These are phyloP conservation scores for Mus minutoides DNA, from an alignment of 2,797 vertebrate species.

Conservation along the genomic window DNA sequence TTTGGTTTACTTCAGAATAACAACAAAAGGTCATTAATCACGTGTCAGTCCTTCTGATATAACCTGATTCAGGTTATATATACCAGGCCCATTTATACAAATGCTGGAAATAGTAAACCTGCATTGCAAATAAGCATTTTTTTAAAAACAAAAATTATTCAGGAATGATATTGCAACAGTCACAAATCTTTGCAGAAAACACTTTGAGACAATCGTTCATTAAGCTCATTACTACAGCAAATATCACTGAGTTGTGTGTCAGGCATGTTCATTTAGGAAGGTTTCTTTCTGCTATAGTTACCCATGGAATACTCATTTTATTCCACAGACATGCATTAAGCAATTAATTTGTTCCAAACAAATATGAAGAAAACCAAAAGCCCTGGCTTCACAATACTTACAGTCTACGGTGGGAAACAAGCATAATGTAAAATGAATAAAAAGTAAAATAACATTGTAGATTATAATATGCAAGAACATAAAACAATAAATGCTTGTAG, in stretches of 20 bases:
- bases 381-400: not conserved
- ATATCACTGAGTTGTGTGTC: not conserved
- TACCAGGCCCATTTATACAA: conserved; percentile 29
- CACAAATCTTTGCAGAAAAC: not conserved
- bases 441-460: not conserved
- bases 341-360: not conserved
- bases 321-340: not conserved
- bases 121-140: conserved; percentile 49
- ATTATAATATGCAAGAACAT: not conserved
- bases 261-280: not conserved
- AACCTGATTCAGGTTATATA: conserved; percentile 39
- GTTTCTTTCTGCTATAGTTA: not conserved
- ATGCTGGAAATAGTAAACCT: conserved; percentile 25
- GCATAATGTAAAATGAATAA: not conserved
- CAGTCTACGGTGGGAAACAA: not conserved
- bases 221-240: not conserved
- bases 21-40: conserved; percentile 81
- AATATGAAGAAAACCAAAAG: conserved; percentile 33
- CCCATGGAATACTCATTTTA: not conserved
- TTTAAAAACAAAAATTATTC: not conserved
- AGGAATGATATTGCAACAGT: conserved; percentile 12
- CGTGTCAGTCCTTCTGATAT: conserved; percentile 68
- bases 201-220: conserved; percentile 4
- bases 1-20: conserved; percentile 71
- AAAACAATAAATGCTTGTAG: not conserved